phyloP scores from a whole-genome alignment of 2,888 invertebrate genomes.

The Drosophila lacicola region DNA sequence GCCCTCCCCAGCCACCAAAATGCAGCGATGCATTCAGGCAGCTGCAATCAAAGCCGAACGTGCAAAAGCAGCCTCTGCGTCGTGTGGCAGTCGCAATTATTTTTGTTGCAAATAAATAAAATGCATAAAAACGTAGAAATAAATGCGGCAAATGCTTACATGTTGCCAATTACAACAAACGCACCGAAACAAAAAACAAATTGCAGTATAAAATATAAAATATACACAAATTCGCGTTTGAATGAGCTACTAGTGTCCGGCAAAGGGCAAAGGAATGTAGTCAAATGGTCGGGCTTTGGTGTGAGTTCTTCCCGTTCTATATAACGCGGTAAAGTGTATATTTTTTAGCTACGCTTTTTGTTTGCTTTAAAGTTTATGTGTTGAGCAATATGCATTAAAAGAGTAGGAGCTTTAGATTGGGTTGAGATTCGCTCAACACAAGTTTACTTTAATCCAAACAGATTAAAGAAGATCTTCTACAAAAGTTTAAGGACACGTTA shows the following conservation, averaged over 20 bases:
- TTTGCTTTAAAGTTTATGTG: neutral
- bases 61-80: constrained; percentile 46
- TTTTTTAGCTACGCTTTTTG: no score
- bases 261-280: constrained; percentile 22
- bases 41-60: constrained; percentile 57
- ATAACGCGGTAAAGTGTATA: neutral
- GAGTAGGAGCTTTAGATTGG: neutral
- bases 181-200: constrained; percentile 32
- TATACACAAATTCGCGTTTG: constrained; percentile 25
- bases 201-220: constrained; percentile 14
- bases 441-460: no score
- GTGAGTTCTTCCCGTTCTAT: neutral
- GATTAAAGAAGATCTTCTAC: no score
- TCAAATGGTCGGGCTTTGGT: constrained; percentile 2
- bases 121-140: constrained; percentile 44
- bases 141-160: constrained; percentile 54
- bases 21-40: constrained; percentile 70
- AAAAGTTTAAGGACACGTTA: no score
- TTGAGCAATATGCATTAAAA: neutral
- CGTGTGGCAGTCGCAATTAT: constrained; percentile 63
- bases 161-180: constrained; percentile 59
- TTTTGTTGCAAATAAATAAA: constrained; percentile 46
- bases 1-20: constrained; percentile 33
- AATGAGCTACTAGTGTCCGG: constrained; percentile 15
- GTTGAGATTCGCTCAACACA: no score